Percentiles rank a stretch among this genome's conserved stretches.
These are phyloP conservation scores for Crotalus horridus DNA, from an alignment of 2,113 vertebrate species.

Conservation along the genomic window DNA sequence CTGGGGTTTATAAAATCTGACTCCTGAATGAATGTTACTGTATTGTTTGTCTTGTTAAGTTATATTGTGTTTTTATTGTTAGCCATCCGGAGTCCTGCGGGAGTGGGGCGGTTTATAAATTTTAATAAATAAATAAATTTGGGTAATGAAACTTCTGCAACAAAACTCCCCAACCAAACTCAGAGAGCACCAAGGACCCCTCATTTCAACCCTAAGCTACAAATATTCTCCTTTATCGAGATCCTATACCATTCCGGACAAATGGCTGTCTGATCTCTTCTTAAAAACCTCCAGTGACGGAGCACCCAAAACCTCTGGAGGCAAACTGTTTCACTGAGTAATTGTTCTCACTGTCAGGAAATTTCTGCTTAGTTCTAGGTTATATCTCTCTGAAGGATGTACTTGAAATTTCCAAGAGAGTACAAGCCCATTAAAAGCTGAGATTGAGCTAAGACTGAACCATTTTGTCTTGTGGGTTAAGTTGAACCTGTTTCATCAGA, in stretches of 20 bases:
- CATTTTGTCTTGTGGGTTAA: neutral
- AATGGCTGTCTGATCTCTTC: neutral
- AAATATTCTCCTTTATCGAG: neutral
- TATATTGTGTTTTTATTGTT: no score
- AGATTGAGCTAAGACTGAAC: neutral
- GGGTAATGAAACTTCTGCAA: neutral
- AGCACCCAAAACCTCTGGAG: neutral
- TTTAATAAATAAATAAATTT: neutral
- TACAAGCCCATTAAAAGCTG: neutral
- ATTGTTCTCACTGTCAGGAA: neutral
- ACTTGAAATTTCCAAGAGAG: neutral
- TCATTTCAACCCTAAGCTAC: neutral
- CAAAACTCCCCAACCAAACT: neutral
- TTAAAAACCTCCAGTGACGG: neutral
- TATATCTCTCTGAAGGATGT: neutral
- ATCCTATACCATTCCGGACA: neutral
- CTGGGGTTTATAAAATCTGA: no score
- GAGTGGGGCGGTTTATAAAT: no score
- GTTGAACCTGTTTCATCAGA: neutral
- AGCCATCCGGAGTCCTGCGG: no score
- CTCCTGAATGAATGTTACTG: no score
- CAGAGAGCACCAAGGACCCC: neutral
- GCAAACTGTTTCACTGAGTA: neutral
- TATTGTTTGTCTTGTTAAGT: no score
- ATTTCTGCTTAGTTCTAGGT: neutral